Base-by-base conservation (phyloP, 2,888 invertebrate species). In the Gymnocheta viridis region DNA sequence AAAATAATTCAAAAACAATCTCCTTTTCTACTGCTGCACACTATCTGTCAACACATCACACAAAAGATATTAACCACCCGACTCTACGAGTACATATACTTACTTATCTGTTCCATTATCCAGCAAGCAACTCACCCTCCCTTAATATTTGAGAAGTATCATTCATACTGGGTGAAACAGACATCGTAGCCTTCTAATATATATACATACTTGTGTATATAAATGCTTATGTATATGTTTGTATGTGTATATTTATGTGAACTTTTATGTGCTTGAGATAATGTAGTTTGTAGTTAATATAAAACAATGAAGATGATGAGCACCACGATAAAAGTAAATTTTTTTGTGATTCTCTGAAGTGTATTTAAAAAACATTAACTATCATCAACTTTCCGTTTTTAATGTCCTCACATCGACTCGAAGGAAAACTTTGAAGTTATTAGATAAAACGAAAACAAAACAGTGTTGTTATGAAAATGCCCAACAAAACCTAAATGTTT, bases 1-100 rank as follows among this genome's bases (percentile, higher is more conserved):
- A 74, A 85, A 87, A 77, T 84, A 86, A 85, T 83, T 85, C 67
- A 79, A 73, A 80, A 73, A 72, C 69, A 70, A 49, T 79, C 35
- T 66, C 47, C 60, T 44, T 51, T 67, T 58, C 14, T 19, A 14
- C 22, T 22, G 9, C 35, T 58, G 17, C 10, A 24, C 3, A 38
- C 47, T 47, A 14, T 27, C 54, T 54, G 35, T 64, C 41, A 54
- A 41, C 44, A 44, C 12, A 56, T 44, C 32, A 4, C 24, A 32
- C 5, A 32, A n/a, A 19, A 12, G 24, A 10, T 10, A 24, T 64
- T 10, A 29, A 41, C 49, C 73, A 66, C 19, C 22, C 66, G 62
- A 38, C 22, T 17, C 10, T 27, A 5, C 5, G 6, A 51, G n/a
- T 22, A 22, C 12, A 54, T 19, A 14, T 32, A 27, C 27, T n/a